These are phyloP conservation scores for Macaria notata DNA, from an alignment of 2,888 invertebrate species.

Conservation along the genomic window DNA sequence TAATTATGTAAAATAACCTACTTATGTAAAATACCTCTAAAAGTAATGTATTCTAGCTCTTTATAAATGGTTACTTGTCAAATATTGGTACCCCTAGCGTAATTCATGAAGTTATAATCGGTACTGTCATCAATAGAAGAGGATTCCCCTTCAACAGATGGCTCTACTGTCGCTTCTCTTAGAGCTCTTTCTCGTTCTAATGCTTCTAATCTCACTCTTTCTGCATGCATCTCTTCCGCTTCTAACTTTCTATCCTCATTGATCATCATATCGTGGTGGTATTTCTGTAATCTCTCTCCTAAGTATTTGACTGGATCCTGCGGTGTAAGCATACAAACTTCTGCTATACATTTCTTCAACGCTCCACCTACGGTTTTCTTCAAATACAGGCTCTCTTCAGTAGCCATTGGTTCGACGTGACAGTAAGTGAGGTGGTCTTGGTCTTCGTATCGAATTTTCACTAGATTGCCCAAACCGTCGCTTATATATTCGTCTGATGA, in stretches of 20 bases:
- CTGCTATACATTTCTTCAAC: constrained; percentile 45
- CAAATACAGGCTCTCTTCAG: constrained; percentile 43
- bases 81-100: too few species aligned
- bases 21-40: too few species aligned
- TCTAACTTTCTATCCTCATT: constrained; percentile 24
- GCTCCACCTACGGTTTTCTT: constrained; percentile 41
- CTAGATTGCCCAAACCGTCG: constrained; percentile 44
- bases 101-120: too few species aligned
- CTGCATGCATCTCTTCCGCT: constrained; percentile 30
- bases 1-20: too few species aligned
- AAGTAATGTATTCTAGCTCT: too few species aligned
- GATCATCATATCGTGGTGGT: constrained; percentile 29
- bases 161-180: too few species aligned
- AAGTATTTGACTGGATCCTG: constrained; percentile 46
- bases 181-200: not conserved
- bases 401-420: constrained; percentile 32
- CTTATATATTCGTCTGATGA: constrained; percentile 34
- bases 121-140: too few species aligned
- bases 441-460: constrained; percentile 26
- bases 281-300: constrained; percentile 42
- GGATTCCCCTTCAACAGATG: too few species aligned
- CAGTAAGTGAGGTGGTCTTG: constrained; percentile 16
- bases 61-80: too few species aligned
- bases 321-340: constrained; percentile 48
- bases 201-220: constrained; percentile 17